Conservation (phyloP, 2,797 vertebrate genomes). For the Graptemys geographica region DNA sequence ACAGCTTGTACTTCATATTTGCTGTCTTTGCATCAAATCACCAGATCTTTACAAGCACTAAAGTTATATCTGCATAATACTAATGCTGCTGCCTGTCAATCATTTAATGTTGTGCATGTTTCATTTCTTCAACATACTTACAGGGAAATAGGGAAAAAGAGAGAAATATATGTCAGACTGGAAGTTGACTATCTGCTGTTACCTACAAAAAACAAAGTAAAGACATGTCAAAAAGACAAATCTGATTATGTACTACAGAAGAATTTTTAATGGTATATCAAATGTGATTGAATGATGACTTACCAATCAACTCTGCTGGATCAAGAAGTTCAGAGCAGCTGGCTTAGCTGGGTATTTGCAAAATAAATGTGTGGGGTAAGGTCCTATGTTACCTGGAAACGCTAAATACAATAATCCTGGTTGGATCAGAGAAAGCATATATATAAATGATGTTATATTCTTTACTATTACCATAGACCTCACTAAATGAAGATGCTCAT, state of each 20-base stretch:
- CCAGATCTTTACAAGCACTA: not conserved
- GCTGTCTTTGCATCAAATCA: not conserved
- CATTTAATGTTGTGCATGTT: accelerated
- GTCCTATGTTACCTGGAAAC: not conserved
- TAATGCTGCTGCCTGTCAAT: not conserved
- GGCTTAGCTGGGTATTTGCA: not conserved
- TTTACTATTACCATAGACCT: not conserved
- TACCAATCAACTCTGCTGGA: not conserved
- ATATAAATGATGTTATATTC: not conserved
- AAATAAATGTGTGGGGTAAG: not conserved
- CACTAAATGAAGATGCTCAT: not conserved
- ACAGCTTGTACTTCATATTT: not conserved
- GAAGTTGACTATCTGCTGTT: not conserved
- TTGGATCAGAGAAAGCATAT: not conserved
- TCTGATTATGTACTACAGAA: not conserved
- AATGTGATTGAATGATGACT: not conserved
- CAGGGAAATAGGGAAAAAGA: not conserved
- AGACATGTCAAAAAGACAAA: not conserved
- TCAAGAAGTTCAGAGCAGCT: not conserved
- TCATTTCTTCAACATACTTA: not conserved
- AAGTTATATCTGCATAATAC: not conserved
- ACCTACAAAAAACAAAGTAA: not conserved
- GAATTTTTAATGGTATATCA: not conserved
- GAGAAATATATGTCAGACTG: not conserved
- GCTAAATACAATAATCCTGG: not conserved